Conservation (phyloP, 2,113 vertebrate species). For the Sitta europaea region DNA sequence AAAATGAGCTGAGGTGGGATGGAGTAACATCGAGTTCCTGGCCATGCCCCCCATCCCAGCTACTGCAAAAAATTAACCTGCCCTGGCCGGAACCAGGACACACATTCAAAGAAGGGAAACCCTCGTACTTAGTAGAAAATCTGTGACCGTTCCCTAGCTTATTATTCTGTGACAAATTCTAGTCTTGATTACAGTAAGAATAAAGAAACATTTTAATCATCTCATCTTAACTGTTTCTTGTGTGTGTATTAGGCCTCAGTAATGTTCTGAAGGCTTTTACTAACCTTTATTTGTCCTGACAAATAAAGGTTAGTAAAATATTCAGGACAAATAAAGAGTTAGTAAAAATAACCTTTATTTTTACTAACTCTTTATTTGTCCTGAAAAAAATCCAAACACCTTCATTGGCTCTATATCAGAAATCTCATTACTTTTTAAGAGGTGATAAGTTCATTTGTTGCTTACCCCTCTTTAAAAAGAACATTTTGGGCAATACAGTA, state of each 20-base stretch:
- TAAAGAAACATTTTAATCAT: not conserved
- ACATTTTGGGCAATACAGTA: not conserved
- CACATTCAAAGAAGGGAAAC: not conserved
- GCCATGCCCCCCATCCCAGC: accelerated
- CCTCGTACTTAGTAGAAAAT: not conserved
- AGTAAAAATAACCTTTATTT: no score
- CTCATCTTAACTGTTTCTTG: not conserved
- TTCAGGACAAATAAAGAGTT: no score
- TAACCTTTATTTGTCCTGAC: not conserved
- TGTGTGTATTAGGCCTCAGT: not conserved
- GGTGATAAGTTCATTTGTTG: not conserved
- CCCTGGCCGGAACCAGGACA: not conserved
- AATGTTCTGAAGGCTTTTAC: not conserved
- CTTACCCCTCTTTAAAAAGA: not conserved
- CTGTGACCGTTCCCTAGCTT: not conserved
- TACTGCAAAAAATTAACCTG: not conserved
- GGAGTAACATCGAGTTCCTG: not conserved
- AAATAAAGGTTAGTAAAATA: no score
- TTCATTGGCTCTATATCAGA: not conserved
- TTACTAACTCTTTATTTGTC: not conserved
- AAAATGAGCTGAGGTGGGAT: not conserved
- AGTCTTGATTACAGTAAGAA: not conserved
- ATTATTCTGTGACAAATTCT: not conserved
- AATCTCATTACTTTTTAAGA: not conserved
- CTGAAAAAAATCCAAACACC: not conserved